Base-by-base conservation (phyloP, 2,113 vertebrate species). In the Hippoglossus stenolepis region DNA sequence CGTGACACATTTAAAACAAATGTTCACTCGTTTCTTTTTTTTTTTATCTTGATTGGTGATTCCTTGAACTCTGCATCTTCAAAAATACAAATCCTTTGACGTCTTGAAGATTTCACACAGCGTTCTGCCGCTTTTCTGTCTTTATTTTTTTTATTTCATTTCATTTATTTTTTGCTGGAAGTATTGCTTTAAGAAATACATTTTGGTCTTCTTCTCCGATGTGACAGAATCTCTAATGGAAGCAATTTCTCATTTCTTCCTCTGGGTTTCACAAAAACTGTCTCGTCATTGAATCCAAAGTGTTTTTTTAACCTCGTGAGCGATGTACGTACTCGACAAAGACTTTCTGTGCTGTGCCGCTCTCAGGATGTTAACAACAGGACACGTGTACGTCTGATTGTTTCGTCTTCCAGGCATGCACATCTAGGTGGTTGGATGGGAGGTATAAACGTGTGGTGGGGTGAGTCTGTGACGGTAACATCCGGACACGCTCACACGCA, bases 161-260 rank as follows among this genome's bases (percentile, higher is more conserved):
- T n/a, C 21, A 2, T 49, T 26, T 7, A 15, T 87, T 92, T 93
- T 92, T 92, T 92, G 91, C 90, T 86, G 43, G 65, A 88, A 84
- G 79, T 95, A 95, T 95, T 95, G 95, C 95, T 95, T 88, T 93
- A 84, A 89, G 88, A 91, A 92, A 85, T 75, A 87, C 31, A 73
- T 88, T 94, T 93, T 92, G 91, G 90, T 91, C 90, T 89, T 89
- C 73, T 85, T 85, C 65, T 91, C 65, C 13, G 58, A 47, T 66
- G 20, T 73, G 73, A 79, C 78, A 65, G 62, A 64, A 73, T 71
- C 65, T 89, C 78, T 40, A 63, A 64, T 73, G 83, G 70, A 77
- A 70, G 75, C 69, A 38, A 5, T 64, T 81, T 56, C 70, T 69
- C 11, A 23, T 2, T 64, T 58, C 70, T 51, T 24, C 21, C 43